Evolutionary conservation across 1,140 invertebrate species (phyloP), one percentile per base, ranked within the genome.

Genomic region (Drosophila takahashii): DNA sequence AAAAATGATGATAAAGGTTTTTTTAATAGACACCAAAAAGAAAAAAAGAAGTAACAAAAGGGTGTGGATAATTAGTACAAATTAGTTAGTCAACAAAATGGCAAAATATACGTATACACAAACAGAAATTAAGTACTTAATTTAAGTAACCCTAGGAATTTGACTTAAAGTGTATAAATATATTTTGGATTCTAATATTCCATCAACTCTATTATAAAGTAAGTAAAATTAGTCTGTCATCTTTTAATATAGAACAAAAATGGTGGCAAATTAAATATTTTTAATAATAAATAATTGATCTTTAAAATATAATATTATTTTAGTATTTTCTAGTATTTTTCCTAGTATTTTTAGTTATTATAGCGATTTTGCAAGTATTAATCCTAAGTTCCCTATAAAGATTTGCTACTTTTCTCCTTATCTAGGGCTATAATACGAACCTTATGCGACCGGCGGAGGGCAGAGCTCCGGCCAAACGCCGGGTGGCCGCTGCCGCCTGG

Each of bases 391-490:
- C 36, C 36, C 22, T 22, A 36, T 4, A 34, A 3, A 5, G 8
- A 3, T 4, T 8, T 3, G 2, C 1, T 3, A 0, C 9, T 2
- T 8, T 16, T 11, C 7, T 18, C 16, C 18, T n/a, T 18, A 2
- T 39, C 16, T 9, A 3, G 5, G n/a, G 4, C 18, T 15, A 22
- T 16, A 26, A 34, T 53, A 73, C 90, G n/a, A 53, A 92, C 90
- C 90, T 92, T 57, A 92, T 91, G 45, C 90, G 90, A 62, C 90
- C 90, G 59, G 90, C 90, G 34, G 89, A 90, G 59, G 90, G 90
- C 10, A 92, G 56, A 4, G 90, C 90, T 39, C 90, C 90, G 52
- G 90, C 91, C 15, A 92, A 57, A 45, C 90, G 89, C 11, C 90
- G 77, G 4, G 90, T 92, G 42, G 90, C 90, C 42, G 90, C 90